phyloP scores from a whole-genome alignment of 2,797 vertebrate genomes.

The Syndactyla subalaris region DNA sequence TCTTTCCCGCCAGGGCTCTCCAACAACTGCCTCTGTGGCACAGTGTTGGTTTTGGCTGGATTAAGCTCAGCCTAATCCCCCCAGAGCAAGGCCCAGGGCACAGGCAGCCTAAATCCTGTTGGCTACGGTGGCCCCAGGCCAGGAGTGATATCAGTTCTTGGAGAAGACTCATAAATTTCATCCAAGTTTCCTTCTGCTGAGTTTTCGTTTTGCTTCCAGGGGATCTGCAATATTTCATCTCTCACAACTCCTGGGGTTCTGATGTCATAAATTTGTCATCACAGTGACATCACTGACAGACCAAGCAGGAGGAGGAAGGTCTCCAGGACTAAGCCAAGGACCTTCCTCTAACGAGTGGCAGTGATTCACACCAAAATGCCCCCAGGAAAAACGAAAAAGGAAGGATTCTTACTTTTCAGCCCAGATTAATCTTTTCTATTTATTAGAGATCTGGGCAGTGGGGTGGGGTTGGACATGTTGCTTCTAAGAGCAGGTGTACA shows the following conservation, averaged over 20 bases:
- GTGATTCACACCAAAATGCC: not conserved
- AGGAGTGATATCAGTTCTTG: not conserved
- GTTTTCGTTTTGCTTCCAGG: not conserved
- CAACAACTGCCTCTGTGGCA: not conserved
- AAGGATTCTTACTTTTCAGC: not conserved
- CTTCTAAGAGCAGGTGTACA: not conserved
- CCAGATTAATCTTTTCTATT: not conserved
- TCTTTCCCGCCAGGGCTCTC: not conserved
- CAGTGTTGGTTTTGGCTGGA: fast-evolving
- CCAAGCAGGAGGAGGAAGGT: not conserved
- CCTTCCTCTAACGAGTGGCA: not conserved
- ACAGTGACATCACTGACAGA: not conserved
- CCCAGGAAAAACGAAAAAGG: not conserved
- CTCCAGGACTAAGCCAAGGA: not conserved
- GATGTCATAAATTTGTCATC: not conserved
- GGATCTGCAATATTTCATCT: not conserved
- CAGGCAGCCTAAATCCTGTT: not conserved
- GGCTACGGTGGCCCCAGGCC: not conserved
- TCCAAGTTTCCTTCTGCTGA: not conserved
- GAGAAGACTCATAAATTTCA: not conserved
- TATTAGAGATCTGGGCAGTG: not conserved
- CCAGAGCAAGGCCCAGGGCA: not conserved
- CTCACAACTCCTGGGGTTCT: not conserved
- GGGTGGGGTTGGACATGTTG: not conserved
- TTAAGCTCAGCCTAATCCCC: not conserved